These are phyloP conservation scores for Agrochola lota DNA, from an alignment of 2,888 invertebrate genomes.

Conservation along the genomic window DNA sequence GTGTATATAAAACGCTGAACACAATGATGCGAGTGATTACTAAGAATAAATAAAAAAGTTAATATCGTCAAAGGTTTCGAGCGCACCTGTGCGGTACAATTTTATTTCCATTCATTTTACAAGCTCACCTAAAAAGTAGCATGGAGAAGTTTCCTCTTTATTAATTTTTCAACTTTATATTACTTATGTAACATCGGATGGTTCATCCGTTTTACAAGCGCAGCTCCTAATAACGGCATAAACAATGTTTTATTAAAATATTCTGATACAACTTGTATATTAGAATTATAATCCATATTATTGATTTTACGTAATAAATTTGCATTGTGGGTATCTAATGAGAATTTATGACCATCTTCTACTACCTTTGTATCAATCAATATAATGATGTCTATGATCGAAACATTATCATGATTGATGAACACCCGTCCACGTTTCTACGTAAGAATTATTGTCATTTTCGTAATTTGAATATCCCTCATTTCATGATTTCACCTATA, in stretches of 20 bases:
- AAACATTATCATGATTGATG: slow-evolving; percentile 69
- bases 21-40: slow-evolving; percentile 77
- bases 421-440: slow-evolving; percentile 48
- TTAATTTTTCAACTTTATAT: slow-evolving; percentile 91
- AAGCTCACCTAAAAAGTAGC: slow-evolving; percentile 89
- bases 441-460: slow-evolving; percentile 57
- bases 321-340: slow-evolving; percentile 60
- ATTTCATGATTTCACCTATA: slow-evolving; percentile 50
- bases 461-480: slow-evolving; percentile 52
- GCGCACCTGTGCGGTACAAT: slow-evolving; percentile 89
- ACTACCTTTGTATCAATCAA: slow-evolving; percentile 59
- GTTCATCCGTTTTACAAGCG: slow-evolving; percentile 81
- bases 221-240: slow-evolving; percentile 64
- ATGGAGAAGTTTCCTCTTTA: slow-evolving; percentile 89
- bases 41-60: slow-evolving; percentile 87
- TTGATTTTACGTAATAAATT: slow-evolving; percentile 50
- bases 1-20: slow-evolving; percentile 64
- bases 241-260: slow-evolving; percentile 65
- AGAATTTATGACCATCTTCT: slow-evolving; percentile 55
- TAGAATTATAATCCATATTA: slow-evolving; percentile 54
- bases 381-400: slow-evolving; percentile 61
- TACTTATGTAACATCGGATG: slow-evolving; percentile 86
- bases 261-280: slow-evolving; percentile 33
- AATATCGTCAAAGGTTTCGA: slow-evolving; percentile 89
- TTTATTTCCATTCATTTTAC: slow-evolving; percentile 90